phyloP scores from a whole-genome alignment of 2,113 vertebrate genomes.

The Leptobrachium leishanense region DNA sequence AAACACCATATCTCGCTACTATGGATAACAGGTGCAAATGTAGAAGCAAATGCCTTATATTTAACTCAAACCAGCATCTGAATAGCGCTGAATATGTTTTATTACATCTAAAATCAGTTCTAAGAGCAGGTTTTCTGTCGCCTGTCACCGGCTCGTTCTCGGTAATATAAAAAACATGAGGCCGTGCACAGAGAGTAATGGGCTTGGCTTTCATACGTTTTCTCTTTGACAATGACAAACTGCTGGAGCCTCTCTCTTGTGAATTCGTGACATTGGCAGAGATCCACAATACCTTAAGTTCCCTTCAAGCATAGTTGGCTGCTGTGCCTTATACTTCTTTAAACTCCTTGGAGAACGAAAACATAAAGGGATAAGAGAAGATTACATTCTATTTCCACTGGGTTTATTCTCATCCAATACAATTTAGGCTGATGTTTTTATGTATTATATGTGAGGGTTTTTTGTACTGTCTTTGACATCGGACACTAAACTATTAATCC shows the following conservation, averaged over 20 bases:
- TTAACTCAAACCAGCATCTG: conserved; percentile 27
- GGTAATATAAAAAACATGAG: conserved; percentile 45
- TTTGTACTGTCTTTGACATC: conserved; percentile 16
- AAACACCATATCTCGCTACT: conserved; percentile 27
- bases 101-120: conserved; percentile 41
- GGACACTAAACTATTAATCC: conserved; percentile 22
- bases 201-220: conserved; percentile 48
- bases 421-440: conserved; percentile 33
- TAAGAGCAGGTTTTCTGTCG: conserved; percentile 41
- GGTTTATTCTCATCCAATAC: conserved; percentile 20
- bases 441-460: conserved; percentile 26
- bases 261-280: conserved; percentile 44
- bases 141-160: conserved; percentile 38
- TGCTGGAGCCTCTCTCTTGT: conserved; percentile 30
- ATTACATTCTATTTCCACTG: conserved; percentile 43
- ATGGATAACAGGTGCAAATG: conserved; percentile 44
- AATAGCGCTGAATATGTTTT: conserved; percentile 44
- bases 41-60: conserved; percentile 41
- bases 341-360: conserved; percentile 44
- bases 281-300: conserved; percentile 44
- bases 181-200: conserved; percentile 45
- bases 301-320: conserved; percentile 44
- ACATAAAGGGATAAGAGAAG: conserved; percentile 46
- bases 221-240: conserved; percentile 46
- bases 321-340: conserved; percentile 39